Conservation (phyloP, 2,113 vertebrate species). For the Epinephelus moara region DNA sequence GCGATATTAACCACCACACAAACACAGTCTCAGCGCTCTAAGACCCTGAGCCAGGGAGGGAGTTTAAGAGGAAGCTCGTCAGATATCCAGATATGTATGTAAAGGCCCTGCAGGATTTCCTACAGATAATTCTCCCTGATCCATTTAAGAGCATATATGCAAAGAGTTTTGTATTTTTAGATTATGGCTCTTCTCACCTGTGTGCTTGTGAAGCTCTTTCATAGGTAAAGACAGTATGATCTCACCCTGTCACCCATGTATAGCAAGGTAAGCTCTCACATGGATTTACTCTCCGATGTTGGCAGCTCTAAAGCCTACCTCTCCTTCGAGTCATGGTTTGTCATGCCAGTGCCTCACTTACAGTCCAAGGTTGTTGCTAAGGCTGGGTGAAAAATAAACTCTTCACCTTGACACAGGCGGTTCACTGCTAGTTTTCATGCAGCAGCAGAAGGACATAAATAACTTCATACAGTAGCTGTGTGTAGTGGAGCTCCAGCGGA, state of each 20-base stretch:
- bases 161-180: background rate
- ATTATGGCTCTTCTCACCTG: background rate
- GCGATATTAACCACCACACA: slow-evolving; percentile 32
- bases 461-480: slow-evolving; percentile 9
- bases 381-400: slow-evolving; percentile 16
- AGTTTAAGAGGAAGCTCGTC: slow-evolving; percentile 4
- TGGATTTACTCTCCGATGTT: slow-evolving; percentile 3
- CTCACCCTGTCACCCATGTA: background rate
- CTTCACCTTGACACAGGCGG: slow-evolving; percentile 27
- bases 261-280: background rate
- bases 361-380: slow-evolving; percentile 17
- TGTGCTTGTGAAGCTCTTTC: background rate
- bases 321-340: slow-evolving; percentile 14
- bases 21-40: slow-evolving; percentile 1
- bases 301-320: background rate
- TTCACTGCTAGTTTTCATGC: background rate
- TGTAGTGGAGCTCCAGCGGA: slow-evolving; percentile 2
- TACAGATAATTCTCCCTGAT: slow-evolving; percentile 10
- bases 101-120: slow-evolving; percentile 32
- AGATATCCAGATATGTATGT: slow-evolving; percentile 2
- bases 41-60: slow-evolving; percentile 16
- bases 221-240: background rate
- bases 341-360: slow-evolving; percentile 4
- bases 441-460: slow-evolving; percentile 15
- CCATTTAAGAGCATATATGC: background rate